Evolutionary conservation across 1,140 invertebrate species (phyloP), one percentile per base, ranked within the genome.

Genomic region (roundworm (Caenorhabditis elegans)): DNA sequence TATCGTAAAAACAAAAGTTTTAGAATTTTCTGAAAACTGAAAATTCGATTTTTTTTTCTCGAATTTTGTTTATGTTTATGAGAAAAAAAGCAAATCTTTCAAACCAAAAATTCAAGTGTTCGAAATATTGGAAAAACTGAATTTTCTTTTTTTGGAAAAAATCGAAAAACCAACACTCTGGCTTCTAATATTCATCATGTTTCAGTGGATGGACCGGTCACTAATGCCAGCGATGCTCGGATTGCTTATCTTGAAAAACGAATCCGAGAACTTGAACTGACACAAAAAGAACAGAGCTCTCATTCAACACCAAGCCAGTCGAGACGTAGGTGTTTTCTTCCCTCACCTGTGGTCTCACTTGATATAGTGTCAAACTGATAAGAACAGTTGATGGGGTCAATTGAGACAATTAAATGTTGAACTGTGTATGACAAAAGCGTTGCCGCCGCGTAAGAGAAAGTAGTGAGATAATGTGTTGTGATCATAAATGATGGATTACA

Each of bases 121-220:
- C n/a, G n/a, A n/a, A n/a, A n/a, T n/a, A n/a, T n/a, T n/a, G n/a
- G n/a, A n/a, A n/a, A n/a, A n/a, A n/a, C n/a, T n/a, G n/a, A n/a
- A n/a, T n/a, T n/a, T n/a, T n/a, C n/a, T n/a, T n/a, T n/a, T n/a
- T n/a, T n/a, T n/a, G n/a, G n/a, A n/a, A n/a, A n/a, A n/a, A n/a
- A n/a, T n/a, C n/a, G n/a, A n/a, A n/a, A n/a, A n/a, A n/a, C n/a
- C n/a, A n/a, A n/a, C n/a, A n/a, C n/a, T n/a, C n/a, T n/a, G n/a
- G n/a, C n/a, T 43, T 15, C 15, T 43, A 43, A 22, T 70, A 11
- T 39, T 43, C 3, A 22, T 31, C 13, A 10, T 26, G 8, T 26
- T 70, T 10, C 34, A 70, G 60, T 70, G 36, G 60, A 70, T 70
- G 60, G 60, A 43, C 60, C 60, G 39, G 34, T 70, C 31, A 70